phyloP scores from a whole-genome alignment of 2,888 invertebrate species.

The Geotrupes spiniger region DNA sequence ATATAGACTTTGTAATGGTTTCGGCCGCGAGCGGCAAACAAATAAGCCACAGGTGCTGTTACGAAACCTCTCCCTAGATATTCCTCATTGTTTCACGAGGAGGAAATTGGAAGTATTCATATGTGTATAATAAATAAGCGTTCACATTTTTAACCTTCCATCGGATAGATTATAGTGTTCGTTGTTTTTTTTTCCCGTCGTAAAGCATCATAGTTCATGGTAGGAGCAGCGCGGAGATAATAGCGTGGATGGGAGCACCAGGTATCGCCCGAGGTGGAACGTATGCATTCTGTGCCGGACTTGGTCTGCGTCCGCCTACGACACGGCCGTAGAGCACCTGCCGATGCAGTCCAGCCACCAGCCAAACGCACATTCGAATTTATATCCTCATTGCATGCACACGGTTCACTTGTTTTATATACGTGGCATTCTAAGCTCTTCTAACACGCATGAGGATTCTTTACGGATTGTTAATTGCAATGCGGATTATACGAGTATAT shows the following conservation, averaged over 20 bases:
- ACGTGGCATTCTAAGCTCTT: conserved; percentile 15
- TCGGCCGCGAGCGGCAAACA: conserved; percentile 1
- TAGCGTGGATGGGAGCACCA: conserved; percentile 6
- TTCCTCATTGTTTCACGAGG: not conserved
- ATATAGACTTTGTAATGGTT: not conserved
- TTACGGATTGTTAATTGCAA: no score
- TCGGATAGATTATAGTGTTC: not conserved
- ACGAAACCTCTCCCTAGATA: not conserved
- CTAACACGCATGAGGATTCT: not conserved
- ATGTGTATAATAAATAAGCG: conserved; percentile 3
- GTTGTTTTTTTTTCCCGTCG: no score
- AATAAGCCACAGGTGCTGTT: conserved; percentile 6
- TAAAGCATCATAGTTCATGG: conserved; percentile 4
- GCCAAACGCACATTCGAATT: conserved; percentile 15
- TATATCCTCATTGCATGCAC: conserved; percentile 18
- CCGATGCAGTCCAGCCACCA: conserved; percentile 15
- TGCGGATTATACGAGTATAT: no score
- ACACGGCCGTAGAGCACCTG: conserved; percentile 18
- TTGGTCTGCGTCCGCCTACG: conserved; percentile 19
- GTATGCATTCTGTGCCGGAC: conserved; percentile 1
- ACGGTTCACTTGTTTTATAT: conserved; percentile 16
- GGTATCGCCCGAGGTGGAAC: not conserved
- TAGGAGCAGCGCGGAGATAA: conserved; percentile 5
- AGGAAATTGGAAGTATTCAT: conserved; percentile 3
- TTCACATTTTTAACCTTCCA: not conserved